Base-by-base conservation (phyloP, 2,113 vertebrate species). In the Paradisaea rubra region DNA sequence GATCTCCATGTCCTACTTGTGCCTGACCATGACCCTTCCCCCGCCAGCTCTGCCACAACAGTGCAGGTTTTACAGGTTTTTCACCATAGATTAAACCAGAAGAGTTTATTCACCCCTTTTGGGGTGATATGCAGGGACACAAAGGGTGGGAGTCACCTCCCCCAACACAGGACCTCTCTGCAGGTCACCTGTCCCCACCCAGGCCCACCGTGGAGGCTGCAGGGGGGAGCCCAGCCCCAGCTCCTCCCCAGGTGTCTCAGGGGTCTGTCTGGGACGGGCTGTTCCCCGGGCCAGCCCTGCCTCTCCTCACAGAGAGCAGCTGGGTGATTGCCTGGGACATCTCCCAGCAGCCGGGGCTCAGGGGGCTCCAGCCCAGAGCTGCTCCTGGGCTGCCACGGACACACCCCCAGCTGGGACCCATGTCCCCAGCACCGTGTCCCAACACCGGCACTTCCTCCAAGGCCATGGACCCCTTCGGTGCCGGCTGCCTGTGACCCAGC, bases 31-130 rank as follows among this genome's bases (percentile, higher is more conserved):
- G 45, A 28, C 33, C 49, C 33, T 59, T 33, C 52, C 69, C 68
- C 50, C 1, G 0, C 27, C 77, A 50, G 15, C 50, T 73, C 37
- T 3, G 5, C 66, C 22, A 4, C 9, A 21, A 21, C 7, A 9
- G 7, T 6, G 21, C 33, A 50, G 33, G 7, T 42, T 59, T 79
- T 28, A 23, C 66, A 63, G 77, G 16, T 5, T 71, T 54, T 64
- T 27, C 50, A 31, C 6, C 10, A 30, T 7, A 13, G 71, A 72
- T 25, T 12, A 18, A 41, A 49, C 33, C 23, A 39, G 35, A 7
- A 57, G 39, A 21, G 23, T n/a, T 84, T 74, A 31, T 53, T 57
- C 28, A 21, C 5, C 10, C 13, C 31, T 53, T 86, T 41, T 28
- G 45, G 60, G 66, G 56, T 19, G 54, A 47, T 5, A 9, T 1